phyloP scores from a whole-genome alignment of 2,113 vertebrate species.

The Geococcyx californianus region DNA sequence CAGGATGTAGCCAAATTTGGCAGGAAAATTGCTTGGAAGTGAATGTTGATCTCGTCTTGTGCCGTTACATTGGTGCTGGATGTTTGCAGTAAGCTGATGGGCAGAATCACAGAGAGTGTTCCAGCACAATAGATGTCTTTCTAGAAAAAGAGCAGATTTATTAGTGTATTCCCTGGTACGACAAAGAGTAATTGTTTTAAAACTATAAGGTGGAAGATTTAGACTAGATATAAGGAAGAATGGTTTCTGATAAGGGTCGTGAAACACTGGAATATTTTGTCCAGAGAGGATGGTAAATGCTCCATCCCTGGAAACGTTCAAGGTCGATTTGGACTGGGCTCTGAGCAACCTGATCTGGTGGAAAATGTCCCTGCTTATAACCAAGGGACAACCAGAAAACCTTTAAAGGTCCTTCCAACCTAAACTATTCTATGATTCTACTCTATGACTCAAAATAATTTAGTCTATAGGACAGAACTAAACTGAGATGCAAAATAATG shows the following conservation, averaged over 20 bases:
- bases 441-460: not conserved
- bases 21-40: not conserved
- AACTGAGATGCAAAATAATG: not conserved
- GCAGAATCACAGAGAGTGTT: not conserved
- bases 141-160: not conserved
- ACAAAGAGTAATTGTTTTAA: not conserved
- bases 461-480: too few species aligned
- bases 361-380: too few species aligned
- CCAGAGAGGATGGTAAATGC: too few species aligned
- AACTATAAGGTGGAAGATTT: not conserved
- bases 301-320: too few species aligned
- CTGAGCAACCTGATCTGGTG: too few species aligned
- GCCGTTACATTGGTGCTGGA: not conserved
- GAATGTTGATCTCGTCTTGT: not conserved
- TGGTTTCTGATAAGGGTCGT: too few species aligned
- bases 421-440: not conserved
- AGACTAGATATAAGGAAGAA: too few species aligned
- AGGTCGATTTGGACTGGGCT: too few species aligned
- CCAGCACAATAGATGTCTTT: not conserved
- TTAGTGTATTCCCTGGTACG: not conserved
- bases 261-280: too few species aligned
- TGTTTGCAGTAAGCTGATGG: not conserved
- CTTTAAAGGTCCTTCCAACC: too few species aligned
- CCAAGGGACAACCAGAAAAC: too few species aligned
- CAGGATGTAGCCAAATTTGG: not conserved